A percentile compares a stretch with the other conserved stretches of the same genome.
phyloP scores from a whole-genome alignment of 2,888 invertebrate genomes.

The Cephus rjabovi region DNA sequence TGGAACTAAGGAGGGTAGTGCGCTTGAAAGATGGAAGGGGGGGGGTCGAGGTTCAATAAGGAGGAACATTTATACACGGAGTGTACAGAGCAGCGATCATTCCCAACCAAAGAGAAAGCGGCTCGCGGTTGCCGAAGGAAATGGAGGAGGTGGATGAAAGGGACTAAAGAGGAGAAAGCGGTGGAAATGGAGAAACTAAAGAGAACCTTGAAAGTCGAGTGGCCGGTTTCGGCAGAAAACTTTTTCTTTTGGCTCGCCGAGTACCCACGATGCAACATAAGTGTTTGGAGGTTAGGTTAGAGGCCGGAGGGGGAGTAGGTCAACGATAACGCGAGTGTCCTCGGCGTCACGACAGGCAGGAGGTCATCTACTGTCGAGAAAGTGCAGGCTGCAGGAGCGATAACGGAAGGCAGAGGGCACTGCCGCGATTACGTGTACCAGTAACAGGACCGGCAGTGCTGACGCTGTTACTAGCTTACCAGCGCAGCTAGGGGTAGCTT shows the following conservation, averaged over 20 bases:
- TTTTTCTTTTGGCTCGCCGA: background rate
- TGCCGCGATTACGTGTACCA: background rate
- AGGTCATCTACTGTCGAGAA: background rate
- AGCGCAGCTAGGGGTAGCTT: background rate
- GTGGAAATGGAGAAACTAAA: background rate
- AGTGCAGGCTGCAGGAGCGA: background rate
- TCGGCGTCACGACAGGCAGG: background rate
- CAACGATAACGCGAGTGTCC: background rate
- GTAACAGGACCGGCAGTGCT: background rate
- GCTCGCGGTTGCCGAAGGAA: background rate
- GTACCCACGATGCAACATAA: background rate
- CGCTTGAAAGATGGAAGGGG: background rate
- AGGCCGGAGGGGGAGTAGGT: background rate
- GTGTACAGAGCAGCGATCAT: background rate
- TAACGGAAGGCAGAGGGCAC: background rate
- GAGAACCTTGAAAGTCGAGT: background rate
- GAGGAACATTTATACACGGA: background rate
- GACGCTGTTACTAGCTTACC: no score
- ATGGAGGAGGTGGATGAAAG: no score
- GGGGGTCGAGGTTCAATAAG: no score
- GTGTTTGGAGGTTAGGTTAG: background rate
- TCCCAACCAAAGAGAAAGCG: background rate
- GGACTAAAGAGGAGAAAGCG: background rate
- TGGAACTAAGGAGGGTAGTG: background rate
- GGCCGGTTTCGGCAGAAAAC: background rate